Evolutionary conservation across 2,888 invertebrate species (phyloP), one percentile per base, ranked within the genome.

Genomic region (Conistra vaccinii): DNA sequence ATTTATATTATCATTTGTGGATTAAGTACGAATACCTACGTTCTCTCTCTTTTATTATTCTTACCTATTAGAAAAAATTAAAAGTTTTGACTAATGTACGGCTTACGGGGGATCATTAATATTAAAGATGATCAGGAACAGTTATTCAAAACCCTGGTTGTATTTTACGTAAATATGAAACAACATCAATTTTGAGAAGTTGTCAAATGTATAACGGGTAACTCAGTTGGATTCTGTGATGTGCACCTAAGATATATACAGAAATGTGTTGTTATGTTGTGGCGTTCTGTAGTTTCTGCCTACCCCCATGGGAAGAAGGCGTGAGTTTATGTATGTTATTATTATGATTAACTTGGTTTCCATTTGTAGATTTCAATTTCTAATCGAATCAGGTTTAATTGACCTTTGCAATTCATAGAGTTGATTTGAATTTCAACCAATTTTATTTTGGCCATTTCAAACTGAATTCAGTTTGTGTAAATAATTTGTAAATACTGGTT

Each of bases 371-470:
- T 74, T 85, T 83, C 83, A 84, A 78, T 82, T 85, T 85, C 68
- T 80, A 88, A 88, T 87, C 84, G 77, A 84, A 87, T 89, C 74
- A 81, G 77, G 75, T 82, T 86, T 84, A 84, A 89, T 89, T 89
- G 86, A 86, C 79, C 75, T 88, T 89, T 84, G 82, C 80, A 85
- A 87, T 89, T 88, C 76, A 82, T 85, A 70, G 83, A 80, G 48
- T 82, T 76, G 75, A 87, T 80, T 87, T 86, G 75, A 85, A 86
- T 85, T 71, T 87, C 69, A 78, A 80, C 69, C 76, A 73, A 83
- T 85, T 86, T 83, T 76, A 79, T 83, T 78, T 81, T 65, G 71
- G 58, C 48, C 32, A 53, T 78, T 80, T 67, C 35, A 35, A 66
- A 14, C 53, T 61, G 53, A 85, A 86, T 79, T 78, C 63, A 65